Base-by-base conservation (phyloP, 1,140 invertebrate species). In the Papilio glaucus region DNA sequence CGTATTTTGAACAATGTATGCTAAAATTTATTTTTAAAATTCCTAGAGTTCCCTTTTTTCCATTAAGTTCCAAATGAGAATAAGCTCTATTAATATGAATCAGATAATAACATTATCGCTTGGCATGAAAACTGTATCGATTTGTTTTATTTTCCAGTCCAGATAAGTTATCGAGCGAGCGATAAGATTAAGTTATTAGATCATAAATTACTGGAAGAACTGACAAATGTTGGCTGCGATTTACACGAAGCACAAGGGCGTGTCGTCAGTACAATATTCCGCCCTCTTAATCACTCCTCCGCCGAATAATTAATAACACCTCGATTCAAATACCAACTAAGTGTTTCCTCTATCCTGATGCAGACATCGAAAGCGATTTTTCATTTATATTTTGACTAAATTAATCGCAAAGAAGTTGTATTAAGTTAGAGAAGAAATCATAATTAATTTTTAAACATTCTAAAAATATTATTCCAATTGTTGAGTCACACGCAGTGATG, bases 251-350 rank as follows among this genome's bases (percentile, higher is more conserved):
- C 72, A 78, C 62, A 83, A 80, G 77, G 87, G 86, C 83, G 84
- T 87, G 77, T 80, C 84, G 73, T 81, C 74, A 33, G 62, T 76
- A 78, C 70, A 87, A 88, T 88, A 86, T 84, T 87, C 84, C 86
- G 85, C 87, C 88, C 85, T 85, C 83, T 86, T 83, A 87, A 89
- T 85, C 80, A 84, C 84, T 81, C 82, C 78, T 76, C 80, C 77
- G 71, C 72, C 81, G 77, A 83, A 88, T 87, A 88, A 87, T 88
- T 88, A 90, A 88, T 87, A 90, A 85, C 85, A 84, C 83, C 82
- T 85, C 83, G 87, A 90, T 90, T 90, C 86, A 88, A 87, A 87
- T 83, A 88, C 86, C 81, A 84, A 84, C 85, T 75, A 79, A 82
- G 77, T 71, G 76, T 77, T 87, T 85, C 81, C 83, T 76, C 78